Percentiles rank a stretch among this genome's conserved stretches.
Conservation (phyloP, 2,113 vertebrate genomes). For the Falco punctatus region DNA sequence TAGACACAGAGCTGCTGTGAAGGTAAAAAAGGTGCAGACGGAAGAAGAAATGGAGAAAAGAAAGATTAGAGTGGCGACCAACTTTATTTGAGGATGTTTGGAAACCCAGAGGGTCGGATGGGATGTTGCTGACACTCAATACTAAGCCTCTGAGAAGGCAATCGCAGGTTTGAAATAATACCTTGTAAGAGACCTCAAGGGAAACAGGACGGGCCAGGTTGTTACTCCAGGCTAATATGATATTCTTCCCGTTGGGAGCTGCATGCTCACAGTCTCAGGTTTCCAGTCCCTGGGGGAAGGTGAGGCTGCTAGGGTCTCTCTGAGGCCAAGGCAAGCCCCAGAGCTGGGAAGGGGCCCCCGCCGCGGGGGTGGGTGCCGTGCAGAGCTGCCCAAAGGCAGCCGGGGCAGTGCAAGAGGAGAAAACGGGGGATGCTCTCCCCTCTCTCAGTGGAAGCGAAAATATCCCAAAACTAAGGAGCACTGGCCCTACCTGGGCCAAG, state of each 20-base stretch:
- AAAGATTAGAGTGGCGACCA: neutral
- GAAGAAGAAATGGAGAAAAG: neutral
- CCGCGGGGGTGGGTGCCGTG: accelerated
- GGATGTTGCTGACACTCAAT: neutral
- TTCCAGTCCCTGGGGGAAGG: conserved; percentile 7
- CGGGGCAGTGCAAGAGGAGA: neutral
- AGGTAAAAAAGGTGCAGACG: neutral
- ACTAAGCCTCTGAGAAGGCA: neutral
- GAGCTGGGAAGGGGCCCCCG: neutral
- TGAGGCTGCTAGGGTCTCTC: neutral
- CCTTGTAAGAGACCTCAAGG: neutral
- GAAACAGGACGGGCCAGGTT: neutral
- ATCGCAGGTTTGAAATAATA: conserved; percentile 16
- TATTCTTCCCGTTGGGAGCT: neutral
- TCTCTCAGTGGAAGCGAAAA: neutral
- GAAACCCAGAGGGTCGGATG: neutral
- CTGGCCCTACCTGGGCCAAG: neutral
- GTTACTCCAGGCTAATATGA: conserved; percentile 7
- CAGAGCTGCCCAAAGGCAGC: neutral
- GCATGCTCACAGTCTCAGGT: neutral
- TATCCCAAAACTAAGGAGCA: neutral
- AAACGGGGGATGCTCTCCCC: neutral
- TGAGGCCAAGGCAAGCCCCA: neutral
- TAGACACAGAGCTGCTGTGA: neutral
- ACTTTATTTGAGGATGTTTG: neutral